phyloP scores from a whole-genome alignment of 2,113 vertebrate genomes.

The Callipepla squamata region DNA sequence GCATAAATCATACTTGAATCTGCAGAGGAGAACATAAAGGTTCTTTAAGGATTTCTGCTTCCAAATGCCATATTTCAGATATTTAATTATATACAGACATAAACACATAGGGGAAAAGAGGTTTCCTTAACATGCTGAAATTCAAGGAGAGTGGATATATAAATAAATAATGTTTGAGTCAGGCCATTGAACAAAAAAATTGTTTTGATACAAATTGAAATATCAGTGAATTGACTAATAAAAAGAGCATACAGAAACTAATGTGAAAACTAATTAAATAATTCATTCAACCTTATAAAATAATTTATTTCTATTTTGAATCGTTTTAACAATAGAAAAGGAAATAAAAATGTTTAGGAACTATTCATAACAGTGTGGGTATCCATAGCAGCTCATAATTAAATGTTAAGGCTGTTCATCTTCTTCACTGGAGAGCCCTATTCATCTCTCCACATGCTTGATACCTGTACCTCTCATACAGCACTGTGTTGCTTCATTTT shows the following conservation, averaged over 20 bases:
- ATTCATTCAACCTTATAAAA: neutral
- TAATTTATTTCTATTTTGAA: neutral
- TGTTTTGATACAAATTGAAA: neutral
- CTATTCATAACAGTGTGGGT: neutral
- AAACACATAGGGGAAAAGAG: neutral
- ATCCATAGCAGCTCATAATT: neutral
- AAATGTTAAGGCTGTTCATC: neutral
- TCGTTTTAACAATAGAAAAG: neutral
- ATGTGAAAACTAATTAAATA: neutral
- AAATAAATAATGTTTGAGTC: neutral
- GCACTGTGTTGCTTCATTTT: neutral
- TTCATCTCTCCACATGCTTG: neutral
- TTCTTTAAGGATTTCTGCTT: neutral
- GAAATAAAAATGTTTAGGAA: neutral
- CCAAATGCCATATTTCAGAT: neutral
- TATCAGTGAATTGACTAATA: neutral
- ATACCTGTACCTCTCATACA: neutral
- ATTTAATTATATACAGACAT: neutral
- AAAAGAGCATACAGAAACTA: neutral
- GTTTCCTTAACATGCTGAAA: neutral
- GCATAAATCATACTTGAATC: neutral
- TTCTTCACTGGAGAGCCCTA: neutral
- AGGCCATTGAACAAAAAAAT: neutral
- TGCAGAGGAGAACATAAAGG: neutral
- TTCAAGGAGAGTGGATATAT: neutral